These are phyloP conservation scores for Regulus satrapa DNA, from an alignment of 2,113 vertebrate genomes.

Conservation along the genomic window DNA sequence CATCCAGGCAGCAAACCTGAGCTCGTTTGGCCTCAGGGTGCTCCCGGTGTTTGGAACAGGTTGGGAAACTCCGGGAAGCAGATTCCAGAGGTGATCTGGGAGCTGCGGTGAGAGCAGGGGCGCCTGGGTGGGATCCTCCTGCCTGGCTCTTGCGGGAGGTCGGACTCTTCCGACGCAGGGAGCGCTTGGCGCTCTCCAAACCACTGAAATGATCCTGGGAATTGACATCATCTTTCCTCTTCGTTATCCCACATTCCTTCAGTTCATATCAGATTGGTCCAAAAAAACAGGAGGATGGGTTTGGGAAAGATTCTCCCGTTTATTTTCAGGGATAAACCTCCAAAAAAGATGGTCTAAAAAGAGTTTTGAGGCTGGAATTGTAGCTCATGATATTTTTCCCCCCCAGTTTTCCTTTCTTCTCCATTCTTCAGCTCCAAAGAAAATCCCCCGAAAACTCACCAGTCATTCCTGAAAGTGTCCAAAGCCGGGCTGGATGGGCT, in stretches of 20 bases:
- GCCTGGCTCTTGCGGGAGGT: not conserved
- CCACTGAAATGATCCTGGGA: rapidly evolving
- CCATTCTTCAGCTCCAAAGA: not conserved
- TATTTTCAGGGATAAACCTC: not conserved
- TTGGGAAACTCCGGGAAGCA: not conserved
- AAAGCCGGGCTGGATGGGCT: not conserved
- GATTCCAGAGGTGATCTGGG: not conserved
- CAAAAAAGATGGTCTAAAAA: not conserved
- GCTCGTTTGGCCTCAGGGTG: not conserved
- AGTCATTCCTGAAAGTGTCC: not conserved
- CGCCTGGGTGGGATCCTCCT: not conserved
- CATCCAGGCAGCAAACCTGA: not conserved
- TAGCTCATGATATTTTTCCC: too few relatives aligned
- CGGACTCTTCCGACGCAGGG: not conserved
- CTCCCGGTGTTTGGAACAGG: not conserved
- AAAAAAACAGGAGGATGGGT: not conserved
- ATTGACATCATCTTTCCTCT: not conserved
- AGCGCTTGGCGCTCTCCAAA: rapidly evolving
- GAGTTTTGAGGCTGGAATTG: not conserved
- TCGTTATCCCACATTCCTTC: rapidly evolving
- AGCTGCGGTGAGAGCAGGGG: not conserved
- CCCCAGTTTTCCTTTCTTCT: not conserved
- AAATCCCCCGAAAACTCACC: not conserved
- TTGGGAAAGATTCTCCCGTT: not conserved
- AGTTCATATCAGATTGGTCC: not conserved